phyloP scores from a whole-genome alignment of 2,113 vertebrate species.

The Gavia stellata region DNA sequence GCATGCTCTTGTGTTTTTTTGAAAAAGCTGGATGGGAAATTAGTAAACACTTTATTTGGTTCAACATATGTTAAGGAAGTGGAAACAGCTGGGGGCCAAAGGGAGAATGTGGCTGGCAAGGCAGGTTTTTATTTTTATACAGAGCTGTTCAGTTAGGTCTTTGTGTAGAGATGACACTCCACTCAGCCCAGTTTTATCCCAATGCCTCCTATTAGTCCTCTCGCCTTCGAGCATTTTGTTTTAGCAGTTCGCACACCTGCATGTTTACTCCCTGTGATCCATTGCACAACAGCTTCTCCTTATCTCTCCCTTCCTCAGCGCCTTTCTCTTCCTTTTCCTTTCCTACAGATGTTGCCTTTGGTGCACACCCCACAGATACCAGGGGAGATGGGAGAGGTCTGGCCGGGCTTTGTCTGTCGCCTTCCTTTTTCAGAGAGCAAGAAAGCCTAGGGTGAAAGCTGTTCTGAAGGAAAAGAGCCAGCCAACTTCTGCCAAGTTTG shows the following conservation, averaged over 20 bases:
- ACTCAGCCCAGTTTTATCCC: not conserved
- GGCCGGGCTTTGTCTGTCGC: not conserved
- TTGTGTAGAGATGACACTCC: not conserved
- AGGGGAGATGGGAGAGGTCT: not conserved
- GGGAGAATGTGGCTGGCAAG: conserved; percentile 17
- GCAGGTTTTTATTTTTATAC: conserved; percentile 52
- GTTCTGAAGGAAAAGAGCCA: not conserved
- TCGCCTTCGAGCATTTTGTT: conserved; percentile 19
- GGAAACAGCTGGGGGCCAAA: conserved; percentile 73
- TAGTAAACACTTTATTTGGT: conserved; percentile 62
- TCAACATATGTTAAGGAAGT: conserved; percentile 69
- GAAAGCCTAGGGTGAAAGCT: not conserved
- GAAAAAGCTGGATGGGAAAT: conserved; percentile 62
- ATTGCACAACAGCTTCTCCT: not conserved
- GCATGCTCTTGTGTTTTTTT: not conserved
- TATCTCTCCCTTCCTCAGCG: not conserved
- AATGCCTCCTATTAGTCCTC: not conserved
- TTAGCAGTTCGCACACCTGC: not conserved
- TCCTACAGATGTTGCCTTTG: not conserved
- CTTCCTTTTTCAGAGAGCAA: not conserved
- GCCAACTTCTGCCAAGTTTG: conserved; percentile 60
- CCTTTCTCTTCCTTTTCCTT: conserved; percentile 25
- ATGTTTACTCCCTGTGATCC: not conserved
- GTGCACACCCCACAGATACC: not conserved
- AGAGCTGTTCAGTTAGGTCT: not conserved